These are phyloP conservation scores for Notocelia uddmanniana DNA, from an alignment of 2,888 invertebrate species.

Conservation along the genomic window DNA sequence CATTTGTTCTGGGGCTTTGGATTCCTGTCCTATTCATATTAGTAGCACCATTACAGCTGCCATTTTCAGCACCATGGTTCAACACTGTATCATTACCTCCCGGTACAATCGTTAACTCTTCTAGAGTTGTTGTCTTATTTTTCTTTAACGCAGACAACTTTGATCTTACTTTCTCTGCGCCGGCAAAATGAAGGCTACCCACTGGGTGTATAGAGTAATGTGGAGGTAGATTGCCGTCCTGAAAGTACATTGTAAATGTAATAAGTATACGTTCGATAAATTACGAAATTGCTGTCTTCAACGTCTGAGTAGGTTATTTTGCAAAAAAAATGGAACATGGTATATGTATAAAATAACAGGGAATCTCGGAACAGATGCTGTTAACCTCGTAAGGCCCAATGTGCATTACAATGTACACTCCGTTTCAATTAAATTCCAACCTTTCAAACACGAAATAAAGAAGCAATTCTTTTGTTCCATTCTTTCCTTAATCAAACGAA, in stretches of 20 bases:
- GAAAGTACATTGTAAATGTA: conserved; percentile 28
- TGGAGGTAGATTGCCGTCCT: conserved; percentile 67
- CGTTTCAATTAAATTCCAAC: too few species aligned
- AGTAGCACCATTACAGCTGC: conserved; percentile 31
- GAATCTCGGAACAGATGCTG: too few species aligned
- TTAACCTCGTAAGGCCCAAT: too few species aligned
- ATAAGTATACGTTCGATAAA: too few species aligned
- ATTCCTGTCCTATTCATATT: conserved; percentile 47
- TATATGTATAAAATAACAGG: too few species aligned
- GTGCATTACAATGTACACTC: too few species aligned
- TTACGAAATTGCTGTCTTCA: too few species aligned
- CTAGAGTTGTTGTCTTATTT: conserved; percentile 51
- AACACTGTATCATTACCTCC: conserved; percentile 49
- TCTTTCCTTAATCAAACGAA: too few species aligned
- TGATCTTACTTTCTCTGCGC: conserved; percentile 74
- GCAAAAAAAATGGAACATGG: too few species aligned
- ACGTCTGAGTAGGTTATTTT: too few species aligned
- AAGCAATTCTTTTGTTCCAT: too few species aligned
- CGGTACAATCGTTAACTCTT: conserved; percentile 58
- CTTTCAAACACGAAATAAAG: too few species aligned
- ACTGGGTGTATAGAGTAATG: conserved; percentile 74
- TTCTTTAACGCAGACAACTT: conserved; percentile 62
- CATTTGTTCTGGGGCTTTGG: conserved; percentile 50
- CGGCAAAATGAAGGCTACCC: conserved; percentile 75
- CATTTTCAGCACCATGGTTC: conserved; percentile 39